phyloP scores from a whole-genome alignment of 2,888 invertebrate genomes.

The Heteromyza rotundicornis region DNA sequence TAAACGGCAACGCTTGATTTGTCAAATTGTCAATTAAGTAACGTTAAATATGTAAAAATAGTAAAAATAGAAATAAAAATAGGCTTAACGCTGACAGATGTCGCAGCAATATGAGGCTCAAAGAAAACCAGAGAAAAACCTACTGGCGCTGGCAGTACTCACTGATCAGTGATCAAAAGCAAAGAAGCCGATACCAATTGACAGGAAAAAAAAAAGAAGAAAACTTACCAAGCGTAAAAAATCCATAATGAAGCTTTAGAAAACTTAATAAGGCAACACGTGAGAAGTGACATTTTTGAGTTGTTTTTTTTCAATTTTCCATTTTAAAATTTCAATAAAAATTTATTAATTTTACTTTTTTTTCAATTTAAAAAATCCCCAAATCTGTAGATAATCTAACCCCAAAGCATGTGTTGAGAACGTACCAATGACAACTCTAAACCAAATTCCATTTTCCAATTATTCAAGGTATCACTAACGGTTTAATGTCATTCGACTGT shows the following conservation, averaged over 20 bases:
- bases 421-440: not conserved
- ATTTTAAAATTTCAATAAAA: slow-evolving; percentile 1
- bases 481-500: no score
- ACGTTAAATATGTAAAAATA: not conserved
- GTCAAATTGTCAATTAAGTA: slow-evolving; percentile 7
- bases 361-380: no score
- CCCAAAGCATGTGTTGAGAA: slow-evolving; percentile 1
- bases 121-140: no score
- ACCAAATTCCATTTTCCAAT: no score
- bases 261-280: not conserved
- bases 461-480: no score
- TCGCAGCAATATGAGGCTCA: not conserved
- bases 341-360: not conserved
- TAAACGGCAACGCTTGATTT: not conserved
- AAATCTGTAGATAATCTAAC: not conserved
- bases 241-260: not conserved
- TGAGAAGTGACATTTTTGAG: not conserved
- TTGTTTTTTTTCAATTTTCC: not conserved
- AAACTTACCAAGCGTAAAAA: not conserved
- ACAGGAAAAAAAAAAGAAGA: no score
- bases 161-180: no score
- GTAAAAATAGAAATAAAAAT: not conserved
- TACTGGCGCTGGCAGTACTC: no score
- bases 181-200: no score
- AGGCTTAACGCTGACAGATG: not conserved